Percentiles rank a stretch among this genome's conserved stretches.
Evolutionary conservation across 2,888 invertebrate genomes (phyloP).

Genomic region (Cenopis cana): DNA sequence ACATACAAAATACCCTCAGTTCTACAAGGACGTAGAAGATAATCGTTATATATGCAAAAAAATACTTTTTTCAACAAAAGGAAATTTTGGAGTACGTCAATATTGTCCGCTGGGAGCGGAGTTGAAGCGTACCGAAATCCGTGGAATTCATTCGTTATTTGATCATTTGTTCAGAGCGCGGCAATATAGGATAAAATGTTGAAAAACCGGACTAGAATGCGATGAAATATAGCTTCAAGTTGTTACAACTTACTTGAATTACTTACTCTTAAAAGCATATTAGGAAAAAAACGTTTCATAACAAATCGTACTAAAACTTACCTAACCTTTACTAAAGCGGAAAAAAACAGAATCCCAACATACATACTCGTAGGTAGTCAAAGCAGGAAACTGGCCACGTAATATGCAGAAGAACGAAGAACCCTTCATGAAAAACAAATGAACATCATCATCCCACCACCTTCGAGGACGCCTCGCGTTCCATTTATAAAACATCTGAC

Average conservation of each 20-base stretch:
- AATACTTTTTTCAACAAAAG: not conserved
- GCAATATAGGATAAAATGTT: slow-evolving; percentile 10
- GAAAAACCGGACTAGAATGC: not conserved
- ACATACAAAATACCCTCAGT: slow-evolving; percentile 49
- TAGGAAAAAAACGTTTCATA: too few relatives aligned
- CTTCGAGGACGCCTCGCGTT: slow-evolving; percentile 8
- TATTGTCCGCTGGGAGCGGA: slow-evolving; percentile 54
- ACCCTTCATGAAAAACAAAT: slow-evolving; percentile 12
- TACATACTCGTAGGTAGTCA: too few relatives aligned
- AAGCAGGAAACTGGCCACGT: too few relatives aligned
- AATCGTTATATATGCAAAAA: not conserved
- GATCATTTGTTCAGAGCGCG: slow-evolving; percentile 41
- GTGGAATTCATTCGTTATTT: slow-evolving; percentile 44
- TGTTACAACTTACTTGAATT: too few relatives aligned
- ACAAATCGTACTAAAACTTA: too few relatives aligned
- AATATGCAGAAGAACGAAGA: too few relatives aligned
- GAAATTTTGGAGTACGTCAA: slow-evolving; percentile 54
- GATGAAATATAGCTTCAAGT: not conserved
- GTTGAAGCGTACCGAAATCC: slow-evolving; percentile 53
- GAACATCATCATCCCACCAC: slow-evolving; percentile 7
- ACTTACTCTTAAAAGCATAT: too few relatives aligned
- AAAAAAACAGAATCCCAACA: too few relatives aligned
- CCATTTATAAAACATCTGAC: slow-evolving; percentile 33
- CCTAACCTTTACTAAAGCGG: too few relatives aligned
- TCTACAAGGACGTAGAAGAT: not conserved